phyloP scores from a whole-genome alignment of 2,888 invertebrate genomes.

The Agrochola macilenta region DNA sequence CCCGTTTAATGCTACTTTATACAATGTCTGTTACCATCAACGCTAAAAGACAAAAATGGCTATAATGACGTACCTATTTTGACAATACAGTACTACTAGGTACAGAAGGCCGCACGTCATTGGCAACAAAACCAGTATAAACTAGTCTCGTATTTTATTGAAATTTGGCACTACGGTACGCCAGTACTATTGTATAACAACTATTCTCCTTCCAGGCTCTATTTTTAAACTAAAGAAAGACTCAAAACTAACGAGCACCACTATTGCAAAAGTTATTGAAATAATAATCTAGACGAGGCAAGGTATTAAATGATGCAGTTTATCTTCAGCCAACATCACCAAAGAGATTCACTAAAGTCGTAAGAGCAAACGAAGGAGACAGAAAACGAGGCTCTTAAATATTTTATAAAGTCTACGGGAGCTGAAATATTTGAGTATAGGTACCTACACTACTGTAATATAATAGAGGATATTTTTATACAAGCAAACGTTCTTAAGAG shows the following conservation, averaged over 20 bases:
- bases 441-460: conserved; percentile 62
- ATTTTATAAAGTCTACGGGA: conserved; percentile 65
- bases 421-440: conserved; percentile 58
- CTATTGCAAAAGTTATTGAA: conserved; percentile 22
- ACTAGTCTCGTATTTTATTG: not conserved
- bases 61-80: too few species aligned
- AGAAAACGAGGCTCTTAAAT: conserved; percentile 68
- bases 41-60: not conserved
- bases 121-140: not conserved
- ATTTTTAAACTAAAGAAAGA: not conserved
- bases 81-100: not conserved
- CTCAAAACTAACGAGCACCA: not conserved
- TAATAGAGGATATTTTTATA: conserved; percentile 50
- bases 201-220: too few species aligned
- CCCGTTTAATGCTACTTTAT: not conserved
- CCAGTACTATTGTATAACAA: too few species aligned
- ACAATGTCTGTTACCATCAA: not conserved
- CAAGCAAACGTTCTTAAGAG: too few species aligned
- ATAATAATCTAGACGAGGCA: conserved; percentile 24
- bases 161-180: not conserved
- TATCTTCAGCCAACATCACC: conserved; percentile 52
- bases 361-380: conserved; percentile 64
- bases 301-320: conserved; percentile 61
- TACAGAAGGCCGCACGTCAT: not conserved
- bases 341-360: conserved; percentile 66